Conservation (phyloP, 1,140 invertebrate genomes). For the Proctacanthus coquilletti region DNA sequence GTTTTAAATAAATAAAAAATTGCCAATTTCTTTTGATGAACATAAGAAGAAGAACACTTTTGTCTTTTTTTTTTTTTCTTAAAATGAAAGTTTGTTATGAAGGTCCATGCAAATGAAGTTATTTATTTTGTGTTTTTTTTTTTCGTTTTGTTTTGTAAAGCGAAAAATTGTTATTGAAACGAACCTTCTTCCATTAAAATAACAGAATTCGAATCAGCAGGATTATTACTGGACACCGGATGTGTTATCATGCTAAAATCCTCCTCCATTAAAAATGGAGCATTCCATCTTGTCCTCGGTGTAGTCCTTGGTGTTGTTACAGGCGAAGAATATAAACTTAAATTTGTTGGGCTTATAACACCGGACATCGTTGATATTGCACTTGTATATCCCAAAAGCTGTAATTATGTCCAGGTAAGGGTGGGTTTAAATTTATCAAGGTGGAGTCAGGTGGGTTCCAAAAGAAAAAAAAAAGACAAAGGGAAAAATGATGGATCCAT, state of each 20-base stretch:
- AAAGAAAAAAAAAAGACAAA: conserved; percentile 5
- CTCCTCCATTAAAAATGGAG: conserved; percentile 78
- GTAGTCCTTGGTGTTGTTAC: conserved; percentile 51
- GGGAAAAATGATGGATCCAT: too few relatives aligned
- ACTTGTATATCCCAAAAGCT: conserved; percentile 82
- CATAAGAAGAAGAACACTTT: background rate
- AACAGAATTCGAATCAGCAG: conserved; percentile 47
- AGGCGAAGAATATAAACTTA: conserved; percentile 73
- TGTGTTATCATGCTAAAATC: conserved; percentile 86
- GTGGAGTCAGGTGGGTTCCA: too few relatives aligned
- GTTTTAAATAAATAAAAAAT: too few relatives aligned
- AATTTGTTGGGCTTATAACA: conserved; percentile 78
- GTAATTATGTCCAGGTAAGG: conserved; percentile 27
- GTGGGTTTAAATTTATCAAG: too few relatives aligned
- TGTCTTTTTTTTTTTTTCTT: too few relatives aligned
- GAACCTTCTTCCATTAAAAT: conserved; percentile 55
- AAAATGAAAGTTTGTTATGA: background rate
- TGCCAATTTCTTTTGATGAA: too few relatives aligned
- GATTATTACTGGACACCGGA: conserved; percentile 41
- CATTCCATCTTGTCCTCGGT: conserved; percentile 61
- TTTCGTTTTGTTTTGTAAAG: background rate
- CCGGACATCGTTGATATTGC: conserved; percentile 54
- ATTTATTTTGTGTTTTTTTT: background rate
- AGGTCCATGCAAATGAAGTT: background rate
- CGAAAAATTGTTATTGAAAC: background rate